These are phyloP conservation scores for Heliconius charithonia DNA, from an alignment of 2,888 invertebrate genomes.

Conservation along the genomic window DNA sequence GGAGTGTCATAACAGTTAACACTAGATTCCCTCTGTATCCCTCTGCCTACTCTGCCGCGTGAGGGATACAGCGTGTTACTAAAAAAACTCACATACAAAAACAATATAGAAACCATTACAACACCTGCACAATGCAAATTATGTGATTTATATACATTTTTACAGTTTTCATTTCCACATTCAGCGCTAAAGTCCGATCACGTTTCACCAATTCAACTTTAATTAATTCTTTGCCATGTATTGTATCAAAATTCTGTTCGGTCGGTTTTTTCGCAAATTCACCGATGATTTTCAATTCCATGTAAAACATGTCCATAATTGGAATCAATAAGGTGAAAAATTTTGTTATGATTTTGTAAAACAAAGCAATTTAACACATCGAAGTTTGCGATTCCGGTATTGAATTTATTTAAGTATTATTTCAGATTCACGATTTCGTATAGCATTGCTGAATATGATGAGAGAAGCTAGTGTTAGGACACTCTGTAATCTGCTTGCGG, in stretches of 20 bases:
- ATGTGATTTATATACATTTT: constrained; percentile 10
- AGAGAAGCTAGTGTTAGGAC: too few species aligned
- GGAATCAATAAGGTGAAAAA: constrained; percentile 27
- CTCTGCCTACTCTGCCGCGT: neutral
- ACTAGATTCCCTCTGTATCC: neutral
- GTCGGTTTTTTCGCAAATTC: constrained; percentile 25
- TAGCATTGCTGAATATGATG: too few species aligned
- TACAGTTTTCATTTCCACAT: constrained; percentile 28
- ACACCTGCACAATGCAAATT: neutral
- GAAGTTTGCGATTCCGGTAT: too few species aligned
- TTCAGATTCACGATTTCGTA: neutral
- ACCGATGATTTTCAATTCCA: constrained; percentile 19
- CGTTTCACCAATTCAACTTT: constrained; percentile 41
- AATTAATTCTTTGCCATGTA: constrained; percentile 39
- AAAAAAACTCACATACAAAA: neutral
- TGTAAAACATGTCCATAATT: constrained; percentile 26
- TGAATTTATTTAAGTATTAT: too few species aligned
- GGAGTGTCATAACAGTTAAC: neutral
- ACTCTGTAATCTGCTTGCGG: too few species aligned
- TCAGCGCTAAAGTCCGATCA: constrained; percentile 35
- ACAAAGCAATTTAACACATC: neutral
- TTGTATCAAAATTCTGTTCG: constrained; percentile 36
- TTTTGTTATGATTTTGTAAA: constrained; percentile 9
- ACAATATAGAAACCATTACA: neutral
- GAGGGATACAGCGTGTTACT: neutral